A percentile compares a stretch with the other conserved stretches of the same genome.
phyloP scores from a whole-genome alignment of 2,888 invertebrate genomes.

The Ellobium chinense region DNA sequence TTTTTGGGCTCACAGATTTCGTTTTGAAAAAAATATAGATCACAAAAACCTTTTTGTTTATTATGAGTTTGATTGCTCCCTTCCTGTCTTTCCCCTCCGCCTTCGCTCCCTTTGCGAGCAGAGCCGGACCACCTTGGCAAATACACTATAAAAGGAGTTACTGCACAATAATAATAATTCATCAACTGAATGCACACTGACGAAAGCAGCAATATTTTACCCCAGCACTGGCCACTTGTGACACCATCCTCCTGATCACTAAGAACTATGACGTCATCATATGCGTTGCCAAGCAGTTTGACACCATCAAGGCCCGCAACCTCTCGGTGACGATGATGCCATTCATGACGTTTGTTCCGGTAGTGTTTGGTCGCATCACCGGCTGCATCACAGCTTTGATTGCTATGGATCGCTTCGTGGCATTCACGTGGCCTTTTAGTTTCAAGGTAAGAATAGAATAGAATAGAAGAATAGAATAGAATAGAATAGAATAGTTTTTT shows the following conservation, averaged over 20 bases:
- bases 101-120: not conserved
- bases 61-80: too few relatives aligned
- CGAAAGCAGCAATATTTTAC: not conserved
- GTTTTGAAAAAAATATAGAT: too few relatives aligned
- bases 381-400: slow-evolving; percentile 8
- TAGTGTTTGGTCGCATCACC: not conserved
- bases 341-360: slow-evolving; percentile 14
- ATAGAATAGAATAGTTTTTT: too few relatives aligned
- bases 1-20: too few relatives aligned
- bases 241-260: slow-evolving; percentile 9
- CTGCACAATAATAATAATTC: too few relatives aligned
- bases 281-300: not conserved
- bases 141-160: too few relatives aligned
- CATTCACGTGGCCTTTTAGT: slow-evolving; percentile 9
- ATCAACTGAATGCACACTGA: too few relatives aligned
- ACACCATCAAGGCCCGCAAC: slow-evolving; percentile 21
- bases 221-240: slow-evolving; percentile 17
- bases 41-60: too few relatives aligned
- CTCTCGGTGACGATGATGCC: slow-evolving; percentile 1
- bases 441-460: slow-evolving; percentile 19
- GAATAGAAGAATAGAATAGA: too few relatives aligned
- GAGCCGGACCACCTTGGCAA: too few relatives aligned
- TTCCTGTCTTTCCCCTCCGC: too few relatives aligned
- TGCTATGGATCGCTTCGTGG: slow-evolving; percentile 1
- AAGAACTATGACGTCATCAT: not conserved